Conservation (phyloP, 2,797 vertebrate genomes). For the Silurus aristotelis region DNA sequence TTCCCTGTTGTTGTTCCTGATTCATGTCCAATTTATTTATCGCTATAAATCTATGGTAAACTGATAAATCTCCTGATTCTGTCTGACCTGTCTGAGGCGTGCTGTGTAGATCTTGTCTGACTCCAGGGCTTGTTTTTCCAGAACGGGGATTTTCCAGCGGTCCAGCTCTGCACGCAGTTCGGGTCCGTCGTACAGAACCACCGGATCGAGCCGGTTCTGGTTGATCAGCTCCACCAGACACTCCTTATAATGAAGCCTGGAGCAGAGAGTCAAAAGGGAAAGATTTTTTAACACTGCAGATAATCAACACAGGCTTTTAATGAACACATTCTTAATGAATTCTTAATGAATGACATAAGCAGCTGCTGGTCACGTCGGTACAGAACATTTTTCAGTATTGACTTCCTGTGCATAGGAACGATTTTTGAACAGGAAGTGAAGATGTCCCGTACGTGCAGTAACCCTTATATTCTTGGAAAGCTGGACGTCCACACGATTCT, state of each 20-base stretch:
- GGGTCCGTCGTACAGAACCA: conserved; percentile 58
- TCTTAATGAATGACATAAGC: too few species aligned
- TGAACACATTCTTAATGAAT: too few species aligned
- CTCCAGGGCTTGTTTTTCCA: conserved; percentile 59
- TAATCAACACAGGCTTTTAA: not conserved
- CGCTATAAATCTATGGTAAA: not conserved
- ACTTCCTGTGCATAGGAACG: too few species aligned
- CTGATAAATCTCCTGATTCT: not conserved
- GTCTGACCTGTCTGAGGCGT: conserved; percentile 65
- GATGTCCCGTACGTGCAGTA: conserved; percentile 69
- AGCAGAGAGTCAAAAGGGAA: conserved; percentile 7
- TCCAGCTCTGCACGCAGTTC: conserved; percentile 69
- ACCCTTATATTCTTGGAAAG: conserved; percentile 55
- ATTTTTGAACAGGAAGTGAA: conserved; percentile 20
- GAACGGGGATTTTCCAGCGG: conserved; percentile 65
- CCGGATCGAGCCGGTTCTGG: conserved; percentile 67
- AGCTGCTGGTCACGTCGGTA: not conserved
- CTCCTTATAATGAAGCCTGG: conserved; percentile 74
- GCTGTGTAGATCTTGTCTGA: conserved; percentile 57
- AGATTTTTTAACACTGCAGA: not conserved
- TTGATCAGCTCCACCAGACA: conserved; percentile 73
- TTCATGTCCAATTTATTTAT: not conserved
- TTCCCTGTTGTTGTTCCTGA: not conserved
- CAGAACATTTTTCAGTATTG: not conserved
- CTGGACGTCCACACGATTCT: conserved; percentile 64